Conservation (phyloP, 1,140 invertebrate species). For the Aphelinus atriplicis region DNA sequence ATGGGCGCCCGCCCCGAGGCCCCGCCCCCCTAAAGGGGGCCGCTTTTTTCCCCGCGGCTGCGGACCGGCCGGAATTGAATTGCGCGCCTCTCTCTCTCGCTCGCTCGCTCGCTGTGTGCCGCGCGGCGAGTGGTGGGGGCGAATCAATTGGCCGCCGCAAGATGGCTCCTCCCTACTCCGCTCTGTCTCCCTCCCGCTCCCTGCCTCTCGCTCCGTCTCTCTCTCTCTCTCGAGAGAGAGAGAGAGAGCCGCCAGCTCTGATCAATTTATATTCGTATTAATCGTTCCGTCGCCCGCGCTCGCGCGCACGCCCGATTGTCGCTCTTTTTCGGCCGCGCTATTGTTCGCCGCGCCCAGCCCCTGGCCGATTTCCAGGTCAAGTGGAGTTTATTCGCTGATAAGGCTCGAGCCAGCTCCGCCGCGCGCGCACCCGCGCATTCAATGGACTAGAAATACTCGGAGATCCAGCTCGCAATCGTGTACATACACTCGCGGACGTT, state of each 20-base stretch:
- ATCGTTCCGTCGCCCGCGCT: not conserved
- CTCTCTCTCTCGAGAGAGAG: not conserved
- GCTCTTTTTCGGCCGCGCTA: not conserved
- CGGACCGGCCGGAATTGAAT: no score
- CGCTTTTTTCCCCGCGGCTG: constrained; percentile 19
- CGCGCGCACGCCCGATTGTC: not conserved
- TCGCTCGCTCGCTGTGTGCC: not conserved
- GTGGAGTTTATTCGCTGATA: constrained; percentile 40
- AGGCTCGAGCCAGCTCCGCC: not conserved
- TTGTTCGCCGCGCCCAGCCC: no score
- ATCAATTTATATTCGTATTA: constrained; percentile 40
- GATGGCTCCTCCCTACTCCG: constrained; percentile 63
- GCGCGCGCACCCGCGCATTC: constrained; percentile 23
- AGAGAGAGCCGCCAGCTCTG: constrained; percentile 7
- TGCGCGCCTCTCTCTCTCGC: no score
- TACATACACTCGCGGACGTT: not conserved
- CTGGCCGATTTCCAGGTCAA: constrained; percentile 41
- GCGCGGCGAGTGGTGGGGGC: constrained; percentile 52
- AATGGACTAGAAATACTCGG: constrained; percentile 36
- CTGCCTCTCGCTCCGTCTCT: not conserved
- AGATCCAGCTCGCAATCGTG: not conserved
- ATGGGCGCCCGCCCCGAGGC: constrained; percentile 36
- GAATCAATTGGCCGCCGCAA: constrained; percentile 67
- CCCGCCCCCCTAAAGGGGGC: constrained; percentile 24
- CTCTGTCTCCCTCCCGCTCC: no score